phyloP scores from a whole-genome alignment of 2,888 invertebrate species.

The Netelia virgata region DNA sequence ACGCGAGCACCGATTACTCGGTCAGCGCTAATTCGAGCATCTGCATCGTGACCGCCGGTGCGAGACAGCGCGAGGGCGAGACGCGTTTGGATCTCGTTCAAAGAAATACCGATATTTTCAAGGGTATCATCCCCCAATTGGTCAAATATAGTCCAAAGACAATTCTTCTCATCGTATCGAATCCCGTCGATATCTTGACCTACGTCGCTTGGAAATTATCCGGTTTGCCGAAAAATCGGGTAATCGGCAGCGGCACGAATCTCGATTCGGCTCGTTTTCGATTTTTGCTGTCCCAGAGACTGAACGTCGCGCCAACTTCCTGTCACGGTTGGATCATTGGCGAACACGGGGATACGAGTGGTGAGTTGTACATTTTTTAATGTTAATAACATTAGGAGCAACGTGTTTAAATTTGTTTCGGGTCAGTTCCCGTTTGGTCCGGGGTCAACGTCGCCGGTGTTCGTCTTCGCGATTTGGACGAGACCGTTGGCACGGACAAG shows the following conservation, averaged over 20 bases:
- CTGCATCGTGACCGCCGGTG: slow-evolving; percentile 96
- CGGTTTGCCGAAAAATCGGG: slow-evolving; percentile 93
- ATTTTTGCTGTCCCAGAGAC: slow-evolving; percentile 93
- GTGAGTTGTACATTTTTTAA: slow-evolving; percentile 83
- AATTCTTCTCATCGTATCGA: slow-evolving; percentile 94
- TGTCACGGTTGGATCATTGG: slow-evolving; percentile 98
- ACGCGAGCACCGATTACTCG: slow-evolving; percentile 92
- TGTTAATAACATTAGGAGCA: background rate
- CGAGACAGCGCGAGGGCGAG: slow-evolving; percentile 95
- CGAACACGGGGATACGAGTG: slow-evolving; percentile 96
- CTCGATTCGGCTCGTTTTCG: slow-evolving; percentile 96
- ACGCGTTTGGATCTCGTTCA: slow-evolving; percentile 94
- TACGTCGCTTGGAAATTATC: slow-evolving; percentile 98
- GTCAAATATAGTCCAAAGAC: slow-evolving; percentile 94
- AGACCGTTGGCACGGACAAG: slow-evolving; percentile 89
- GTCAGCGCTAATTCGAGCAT: slow-evolving; percentile 92
- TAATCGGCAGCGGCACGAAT: slow-evolving; percentile 97
- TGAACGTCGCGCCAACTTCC: slow-evolving; percentile 93
- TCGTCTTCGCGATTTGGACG: slow-evolving; percentile 91
- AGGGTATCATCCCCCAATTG: slow-evolving; percentile 93
- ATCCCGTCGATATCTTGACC: slow-evolving; percentile 96
- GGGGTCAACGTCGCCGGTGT: slow-evolving; percentile 97
- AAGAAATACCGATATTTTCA: slow-evolving; percentile 95
- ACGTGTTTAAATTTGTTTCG: background rate
- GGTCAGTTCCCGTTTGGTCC: slow-evolving; percentile 95